Evolutionary conservation across 2,888 invertebrate species (phyloP), one percentile per base, ranked within the genome.

Genomic region (Drosophila emarginata): DNA sequence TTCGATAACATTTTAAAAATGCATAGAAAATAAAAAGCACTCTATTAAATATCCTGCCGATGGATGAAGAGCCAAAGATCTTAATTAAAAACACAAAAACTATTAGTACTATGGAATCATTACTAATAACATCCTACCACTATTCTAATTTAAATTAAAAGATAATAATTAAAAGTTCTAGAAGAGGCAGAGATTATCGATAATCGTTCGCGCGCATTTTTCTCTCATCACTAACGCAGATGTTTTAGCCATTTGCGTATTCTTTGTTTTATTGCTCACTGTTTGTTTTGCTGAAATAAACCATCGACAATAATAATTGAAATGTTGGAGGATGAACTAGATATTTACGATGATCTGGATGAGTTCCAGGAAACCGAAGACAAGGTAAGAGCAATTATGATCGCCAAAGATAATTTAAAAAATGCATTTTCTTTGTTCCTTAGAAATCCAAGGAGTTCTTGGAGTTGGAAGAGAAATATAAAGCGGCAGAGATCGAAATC

Each of bases 321-420:
- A 58, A 74, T 62, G 68, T 23, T 70, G 58, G 26, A 18, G 3
- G 78, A 80, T 52, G 84, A 89, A 40, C 72, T 90, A 21, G 76
- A 89, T 76, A 85, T 91, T 3, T 91, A 91, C 39, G 88, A 88
- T 28, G 91, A 91, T 70, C 77, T 91, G 78, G 91, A 91, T 2
- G 84, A 84, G 23, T 90, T 91, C 36, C 89, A 91, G 39, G 70
- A 82, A 28, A 67, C 74, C 6, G 87, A 91, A 32, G 80, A 88
- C 36, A 79, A 84, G 71, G 91, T 91, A 77, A 78, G 76, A 53
- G 6, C 18, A 6, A 26, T 5, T 26, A 7, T 18, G 1, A 26
- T 18, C 0, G 2, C 11, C 14, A 9, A 61, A 15, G 3, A 4
- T 9, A 1, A 1, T 11, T 32, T 1, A 9, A 26, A 26, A 4